Evolutionary conservation across 1,140 invertebrate genomes (phyloP), one percentile per base, ranked within the genome.

Genomic region (Euborellia annulipes): DNA sequence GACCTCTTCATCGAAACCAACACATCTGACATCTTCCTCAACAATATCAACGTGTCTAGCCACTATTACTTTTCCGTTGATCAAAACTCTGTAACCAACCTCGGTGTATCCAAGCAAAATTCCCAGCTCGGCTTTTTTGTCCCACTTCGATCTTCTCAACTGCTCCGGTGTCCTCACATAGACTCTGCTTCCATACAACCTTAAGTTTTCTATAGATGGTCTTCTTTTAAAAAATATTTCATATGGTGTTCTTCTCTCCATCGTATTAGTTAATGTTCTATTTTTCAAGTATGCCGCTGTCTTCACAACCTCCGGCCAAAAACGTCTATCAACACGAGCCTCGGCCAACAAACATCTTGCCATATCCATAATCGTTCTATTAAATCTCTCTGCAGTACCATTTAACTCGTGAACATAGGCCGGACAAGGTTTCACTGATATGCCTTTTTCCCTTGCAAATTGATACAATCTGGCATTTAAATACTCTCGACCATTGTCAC

Each of bases 401-500:
- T 27, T 27, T 4, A 27, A 11, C 11, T 27, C 4, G 11, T 27
- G 23, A 11, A 27, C 23, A 11, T 27, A 27, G 23, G 23, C 4
- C 11, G 23, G 23, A 11, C 23, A 27, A 6, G 23, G 4, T 27
- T 6, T 6, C 11, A 27, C 4, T 27, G 4, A 4, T 27, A 64
- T 58, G 53, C 52, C 52, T 43, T 54, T 57, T 30, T 50, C 32
- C 41, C 37, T 48, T 14, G 40, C 23, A 41, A 55, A 58, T 8
- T 48, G 36, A 41, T 44, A 50, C 34, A 56, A n/a, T 17, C 46
- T 19, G 34, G 18, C 27, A 58, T 57, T 58, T 41, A 57, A 55
- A 60, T 55, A 63, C 53, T 56, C 59, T 43, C 23, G 60, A 3
- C 63, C 62, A 54, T 64, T 64, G 48, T 67, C 61, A 46, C 60